Conservation (phyloP, 2,888 invertebrate genomes). For the Sisyra terminalis region DNA sequence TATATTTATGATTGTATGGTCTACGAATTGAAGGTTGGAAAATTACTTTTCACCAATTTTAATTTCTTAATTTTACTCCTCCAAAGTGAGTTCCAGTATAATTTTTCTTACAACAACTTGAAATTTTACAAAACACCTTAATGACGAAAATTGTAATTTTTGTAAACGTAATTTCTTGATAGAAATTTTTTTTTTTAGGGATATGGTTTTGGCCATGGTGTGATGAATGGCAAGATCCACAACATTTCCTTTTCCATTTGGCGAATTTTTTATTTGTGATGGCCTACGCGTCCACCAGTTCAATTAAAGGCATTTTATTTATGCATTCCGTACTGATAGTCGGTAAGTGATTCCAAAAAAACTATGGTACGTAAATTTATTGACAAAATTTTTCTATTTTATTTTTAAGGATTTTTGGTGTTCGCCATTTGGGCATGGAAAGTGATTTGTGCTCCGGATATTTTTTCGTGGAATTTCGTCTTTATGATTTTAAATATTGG, state of each 20-base stretch:
- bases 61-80: too few relatives aligned
- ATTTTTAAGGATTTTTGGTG: conserved; percentile 49
- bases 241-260: conserved; percentile 56
- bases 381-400: not conserved
- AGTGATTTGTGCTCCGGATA: conserved; percentile 71
- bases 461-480: conserved; percentile 76
- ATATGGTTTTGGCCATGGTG: conserved; percentile 54
- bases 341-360: conserved; percentile 32
- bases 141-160: too few relatives aligned
- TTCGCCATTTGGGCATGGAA: conserved; percentile 85
- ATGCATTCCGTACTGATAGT: conserved; percentile 67
- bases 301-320: conserved; percentile 61
- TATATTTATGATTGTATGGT: too few relatives aligned
- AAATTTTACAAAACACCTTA: too few relatives aligned
- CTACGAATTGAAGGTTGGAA: too few relatives aligned
- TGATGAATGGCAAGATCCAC: conserved; percentile 54
- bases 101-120: too few relatives aligned
- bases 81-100: too few relatives aligned
- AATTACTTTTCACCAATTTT: too few relatives aligned
- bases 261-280: conserved; percentile 64
- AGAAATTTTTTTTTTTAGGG: conserved; percentile 23
- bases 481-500: conserved; percentile 67
- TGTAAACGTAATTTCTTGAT: too few relatives aligned
- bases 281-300: conserved; percentile 65
- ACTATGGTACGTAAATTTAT: not conserved